Base-by-base conservation (phyloP, 2,888 invertebrate genomes). In the Deilephila elpenor region DNA sequence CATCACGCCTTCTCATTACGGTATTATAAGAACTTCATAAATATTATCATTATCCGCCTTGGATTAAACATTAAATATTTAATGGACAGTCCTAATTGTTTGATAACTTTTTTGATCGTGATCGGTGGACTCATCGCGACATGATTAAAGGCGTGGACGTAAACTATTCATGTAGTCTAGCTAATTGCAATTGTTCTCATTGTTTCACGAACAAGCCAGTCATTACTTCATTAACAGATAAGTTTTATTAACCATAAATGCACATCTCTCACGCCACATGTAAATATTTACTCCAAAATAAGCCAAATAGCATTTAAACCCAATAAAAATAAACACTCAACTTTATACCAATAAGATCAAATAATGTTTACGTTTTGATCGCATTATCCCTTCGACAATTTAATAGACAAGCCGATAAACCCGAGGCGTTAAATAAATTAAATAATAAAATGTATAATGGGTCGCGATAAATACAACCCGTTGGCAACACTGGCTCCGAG, bases 361-460 rank as follows among this genome's bases (percentile, higher is more conserved):
- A 84, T 89, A 88, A 91, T 91, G 90, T 93, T 92, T 88, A 88
- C 89, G 87, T 90, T 91, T 85, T 86, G 88, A 92, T 91, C 89
- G 84, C 88, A 89, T 92, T 93, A 92, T 89, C 91, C 91, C 87
- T 82, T 88, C 90, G 87, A 90, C 91, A 86, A 90, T 93, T 93
- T 92, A 93, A 93, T 94, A 94, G 94, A 91, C 91, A 91, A 91
- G 88, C 89, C 87, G 90, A 93, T 93, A 93, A 92, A 88, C 86
- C 83, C 86, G 83, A 89, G 88, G 92, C 88, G 93, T 93, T 93
- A 93, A 93, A 94, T 94, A 94, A 94, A 94, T 94, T 94, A 93
- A 93, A 94, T 93, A 94, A 94, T 94, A 93, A 94, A 94, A 93
- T 87, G 90, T 89, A 93, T 94, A 94, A 94, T 94, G 92, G 86